These are phyloP conservation scores for Conger conger DNA, from an alignment of 2,113 vertebrate species.

Conservation along the genomic window DNA sequence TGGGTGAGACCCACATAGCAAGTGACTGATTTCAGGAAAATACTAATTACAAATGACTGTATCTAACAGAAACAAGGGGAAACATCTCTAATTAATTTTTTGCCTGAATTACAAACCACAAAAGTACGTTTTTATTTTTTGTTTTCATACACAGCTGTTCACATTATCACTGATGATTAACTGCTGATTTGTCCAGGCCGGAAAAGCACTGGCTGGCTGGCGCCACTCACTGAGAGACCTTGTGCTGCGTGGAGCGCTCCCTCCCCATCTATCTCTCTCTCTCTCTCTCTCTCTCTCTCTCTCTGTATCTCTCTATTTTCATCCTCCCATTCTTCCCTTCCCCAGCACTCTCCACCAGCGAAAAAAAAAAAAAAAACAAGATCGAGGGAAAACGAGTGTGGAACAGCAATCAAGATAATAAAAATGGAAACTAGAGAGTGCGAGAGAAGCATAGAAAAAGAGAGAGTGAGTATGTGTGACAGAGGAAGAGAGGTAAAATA, in stretches of 20 bases:
- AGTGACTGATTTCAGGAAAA: constrained; percentile 42
- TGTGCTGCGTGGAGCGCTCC: constrained; percentile 13
- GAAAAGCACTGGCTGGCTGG: too few species aligned
- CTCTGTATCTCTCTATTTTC: too few species aligned
- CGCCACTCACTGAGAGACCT: constrained; percentile 25
- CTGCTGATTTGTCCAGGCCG: too few species aligned
- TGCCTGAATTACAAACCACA: constrained; percentile 8
- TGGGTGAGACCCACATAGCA: too few species aligned
- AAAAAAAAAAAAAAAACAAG: too few species aligned
- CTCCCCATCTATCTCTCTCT: constrained; percentile 5
- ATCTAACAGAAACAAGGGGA: constrained; percentile 29
- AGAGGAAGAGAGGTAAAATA: constrained; percentile 16
- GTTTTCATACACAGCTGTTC: constrained; percentile 25
- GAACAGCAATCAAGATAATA: neutral
- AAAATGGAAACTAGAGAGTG: constrained; percentile 17
- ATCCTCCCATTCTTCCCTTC: neutral
- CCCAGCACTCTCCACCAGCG: neutral
- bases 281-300: too few species aligned
- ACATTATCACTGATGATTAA: too few species aligned
- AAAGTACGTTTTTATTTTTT: neutral
- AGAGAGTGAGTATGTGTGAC: neutral
- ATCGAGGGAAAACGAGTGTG: neutral
- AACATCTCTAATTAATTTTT: constrained; percentile 1
- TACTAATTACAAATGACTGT: constrained; percentile 31
- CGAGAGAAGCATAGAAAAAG: too few species aligned